Percentiles rank a stretch among this genome's conserved stretches.
phyloP scores from a whole-genome alignment of 2,888 invertebrate genomes.

The Eubasilissa splendida region DNA sequence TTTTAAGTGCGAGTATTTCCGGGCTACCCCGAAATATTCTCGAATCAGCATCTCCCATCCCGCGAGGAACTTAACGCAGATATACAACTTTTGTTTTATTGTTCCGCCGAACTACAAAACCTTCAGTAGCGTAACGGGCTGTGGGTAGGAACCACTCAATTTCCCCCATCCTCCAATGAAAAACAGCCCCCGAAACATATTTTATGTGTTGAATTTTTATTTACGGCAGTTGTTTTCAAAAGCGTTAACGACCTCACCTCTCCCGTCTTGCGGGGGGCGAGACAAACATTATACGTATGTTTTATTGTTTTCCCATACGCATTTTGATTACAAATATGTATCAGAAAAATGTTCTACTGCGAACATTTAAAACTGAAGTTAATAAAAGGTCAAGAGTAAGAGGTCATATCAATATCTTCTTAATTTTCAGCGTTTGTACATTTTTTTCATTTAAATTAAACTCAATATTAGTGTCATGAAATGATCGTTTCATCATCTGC shows the following conservation, averaged over 20 bases:
- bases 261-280: not conserved
- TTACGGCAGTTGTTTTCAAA: constrained; percentile 32
- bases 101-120: not conserved
- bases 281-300: not conserved
- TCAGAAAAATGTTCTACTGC: too few relatives aligned
- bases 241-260: constrained; percentile 32
- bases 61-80: not conserved
- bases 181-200: constrained; percentile 32
- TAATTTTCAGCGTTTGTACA: too few relatives aligned
- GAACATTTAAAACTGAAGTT: too few relatives aligned
- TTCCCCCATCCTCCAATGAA: not conserved
- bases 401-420: too few relatives aligned
- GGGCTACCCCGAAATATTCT: too few relatives aligned
- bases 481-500: too few relatives aligned
- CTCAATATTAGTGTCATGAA: too few relatives aligned
- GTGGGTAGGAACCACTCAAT: constrained; percentile 11
- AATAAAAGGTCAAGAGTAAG: too few relatives aligned
- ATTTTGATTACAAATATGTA: too few relatives aligned
- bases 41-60: not conserved
- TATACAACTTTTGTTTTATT: constrained; percentile 10
- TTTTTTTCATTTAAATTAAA: too few relatives aligned
- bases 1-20: too few relatives aligned
- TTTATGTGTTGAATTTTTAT: constrained; percentile 38
- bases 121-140: not conserved
- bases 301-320: too few relatives aligned